phyloP scores from a whole-genome alignment of 1,140 invertebrate genomes.

The Psilanteris sp. region DNA sequence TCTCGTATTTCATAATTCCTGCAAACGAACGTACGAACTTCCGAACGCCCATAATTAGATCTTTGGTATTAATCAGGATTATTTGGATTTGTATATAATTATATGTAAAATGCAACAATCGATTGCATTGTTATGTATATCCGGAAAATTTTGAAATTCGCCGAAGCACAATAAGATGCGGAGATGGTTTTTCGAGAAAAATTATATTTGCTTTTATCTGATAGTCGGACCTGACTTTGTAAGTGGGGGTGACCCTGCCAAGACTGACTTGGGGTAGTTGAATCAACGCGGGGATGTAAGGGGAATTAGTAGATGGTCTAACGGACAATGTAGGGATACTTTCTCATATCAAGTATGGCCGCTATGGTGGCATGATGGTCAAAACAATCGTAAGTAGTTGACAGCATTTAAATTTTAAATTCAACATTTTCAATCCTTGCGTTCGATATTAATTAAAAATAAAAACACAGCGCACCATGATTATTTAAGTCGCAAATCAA shows the following conservation, averaged over 20 bases:
- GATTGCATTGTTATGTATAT: too few relatives aligned
- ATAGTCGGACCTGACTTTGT: slow-evolving; percentile 72
- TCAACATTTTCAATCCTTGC: slow-evolving; percentile 1
- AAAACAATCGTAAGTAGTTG: slow-evolving; percentile 79
- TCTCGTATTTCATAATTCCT: too few relatives aligned
- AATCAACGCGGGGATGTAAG: slow-evolving; percentile 76
- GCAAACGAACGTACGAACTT: too few relatives aligned
- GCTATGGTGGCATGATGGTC: slow-evolving; percentile 80
- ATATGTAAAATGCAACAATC: too few relatives aligned
- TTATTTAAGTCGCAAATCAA: too few relatives aligned
- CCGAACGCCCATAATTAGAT: too few relatives aligned
- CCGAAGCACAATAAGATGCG: slow-evolving; percentile 1
- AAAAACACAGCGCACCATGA: too few relatives aligned
- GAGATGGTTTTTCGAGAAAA: slow-evolving; percentile 24
- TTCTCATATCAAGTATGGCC: slow-evolving; percentile 81
- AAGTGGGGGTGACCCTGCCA: slow-evolving; percentile 68
- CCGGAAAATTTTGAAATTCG: slow-evolving; percentile 20
- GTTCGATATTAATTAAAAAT: too few relatives aligned
- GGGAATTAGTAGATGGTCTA: slow-evolving; percentile 78
- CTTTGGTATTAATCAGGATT: too few relatives aligned
- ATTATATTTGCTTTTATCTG: slow-evolving; percentile 44
- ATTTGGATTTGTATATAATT: too few relatives aligned
- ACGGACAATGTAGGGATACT: slow-evolving; percentile 80
- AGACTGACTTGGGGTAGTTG: slow-evolving; percentile 71
- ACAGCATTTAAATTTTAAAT: slow-evolving; percentile 13